Percentiles rank a stretch among this genome's conserved stretches.
Evolutionary conservation across 1,140 invertebrate species (phyloP).

Genomic region (Medauroidea extradentata): DNA sequence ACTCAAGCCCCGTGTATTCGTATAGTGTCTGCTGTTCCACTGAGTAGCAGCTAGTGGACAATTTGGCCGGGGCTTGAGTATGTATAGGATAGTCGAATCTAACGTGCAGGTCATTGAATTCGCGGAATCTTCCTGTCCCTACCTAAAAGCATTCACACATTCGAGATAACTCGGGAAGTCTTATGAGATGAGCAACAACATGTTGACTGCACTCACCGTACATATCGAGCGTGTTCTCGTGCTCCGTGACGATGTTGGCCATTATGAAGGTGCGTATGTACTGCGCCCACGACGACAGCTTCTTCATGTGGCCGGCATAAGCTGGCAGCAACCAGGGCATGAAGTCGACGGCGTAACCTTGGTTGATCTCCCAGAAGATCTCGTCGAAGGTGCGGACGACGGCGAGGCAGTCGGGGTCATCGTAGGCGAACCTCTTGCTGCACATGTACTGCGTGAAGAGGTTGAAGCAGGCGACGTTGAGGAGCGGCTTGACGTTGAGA

Average conservation of each 20-base stretch:
- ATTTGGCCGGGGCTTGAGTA: too few relatives aligned
- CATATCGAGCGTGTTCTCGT: constrained; percentile 41
- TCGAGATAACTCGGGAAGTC: too few relatives aligned
- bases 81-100: too few relatives aligned
- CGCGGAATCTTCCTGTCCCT: too few relatives aligned
- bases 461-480: constrained; percentile 70
- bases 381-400: constrained; percentile 72
- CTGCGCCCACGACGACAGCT: constrained; percentile 61
- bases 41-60: too few relatives aligned
- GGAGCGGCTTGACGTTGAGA: constrained; percentile 53
- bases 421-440: constrained; percentile 62
- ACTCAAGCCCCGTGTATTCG: too few relatives aligned
- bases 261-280: constrained; percentile 71
- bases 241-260: constrained; percentile 54
- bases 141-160: too few relatives aligned
- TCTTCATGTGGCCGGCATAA: constrained; percentile 62
- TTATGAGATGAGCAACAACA: too few relatives aligned
- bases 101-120: too few relatives aligned
- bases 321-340: constrained; percentile 76
- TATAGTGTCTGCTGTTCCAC: too few relatives aligned
- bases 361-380: constrained; percentile 87
- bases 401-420: constrained; percentile 46
- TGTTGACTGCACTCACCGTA: constrained; percentile 40
- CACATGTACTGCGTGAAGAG: constrained; percentile 85
- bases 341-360: constrained; percentile 83